Conservation (phyloP, 2,888 invertebrate species). For the Pediacus dermestoides region DNA sequence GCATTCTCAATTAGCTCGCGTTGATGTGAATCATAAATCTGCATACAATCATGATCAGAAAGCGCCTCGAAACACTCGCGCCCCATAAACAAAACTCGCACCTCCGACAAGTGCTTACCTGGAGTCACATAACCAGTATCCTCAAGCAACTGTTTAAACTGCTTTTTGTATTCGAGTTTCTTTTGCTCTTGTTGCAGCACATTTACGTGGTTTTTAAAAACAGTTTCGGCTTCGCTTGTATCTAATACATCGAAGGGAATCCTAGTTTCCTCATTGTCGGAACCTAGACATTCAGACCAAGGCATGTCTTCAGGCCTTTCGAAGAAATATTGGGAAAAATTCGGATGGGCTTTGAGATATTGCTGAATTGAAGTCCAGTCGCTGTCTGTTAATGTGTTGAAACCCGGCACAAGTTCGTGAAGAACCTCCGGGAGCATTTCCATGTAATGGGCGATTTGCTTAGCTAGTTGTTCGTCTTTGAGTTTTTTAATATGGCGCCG, state of each 20-base stretch:
- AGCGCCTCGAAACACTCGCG: slow-evolving; percentile 91
- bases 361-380: slow-evolving; percentile 87
- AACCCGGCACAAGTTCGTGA: slow-evolving; percentile 74
- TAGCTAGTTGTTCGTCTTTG: slow-evolving; percentile 75
- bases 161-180: slow-evolving; percentile 88
- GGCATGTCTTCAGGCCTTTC: slow-evolving; percentile 74
- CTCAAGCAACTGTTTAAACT: slow-evolving; percentile 88
- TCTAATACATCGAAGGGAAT: slow-evolving; percentile 92
- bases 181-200: slow-evolving; percentile 89
- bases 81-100: slow-evolving; percentile 87
- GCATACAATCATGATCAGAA: slow-evolving; percentile 83
- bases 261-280: slow-evolving; percentile 64
- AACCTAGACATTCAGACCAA: slow-evolving; percentile 72
- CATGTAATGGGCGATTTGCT: slow-evolving; percentile 72
- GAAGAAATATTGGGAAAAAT: slow-evolving; percentile 90
- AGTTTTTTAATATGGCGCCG: slow-evolving; percentile 74
- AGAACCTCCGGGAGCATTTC: slow-evolving; percentile 73
- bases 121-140: slow-evolving; percentile 94
- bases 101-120: slow-evolving; percentile 89
- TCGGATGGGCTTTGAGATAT: slow-evolving; percentile 84
- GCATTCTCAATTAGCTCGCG: slow-evolving; percentile 84
- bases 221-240: slow-evolving; percentile 86
- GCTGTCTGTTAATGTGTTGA: slow-evolving; percentile 67
- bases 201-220: slow-evolving; percentile 87
- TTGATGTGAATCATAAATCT: slow-evolving; percentile 93